Percentiles rank a stretch among this genome's conserved stretches.
phyloP scores from a whole-genome alignment of 2,797 vertebrate genomes.

The Falco cherrug region DNA sequence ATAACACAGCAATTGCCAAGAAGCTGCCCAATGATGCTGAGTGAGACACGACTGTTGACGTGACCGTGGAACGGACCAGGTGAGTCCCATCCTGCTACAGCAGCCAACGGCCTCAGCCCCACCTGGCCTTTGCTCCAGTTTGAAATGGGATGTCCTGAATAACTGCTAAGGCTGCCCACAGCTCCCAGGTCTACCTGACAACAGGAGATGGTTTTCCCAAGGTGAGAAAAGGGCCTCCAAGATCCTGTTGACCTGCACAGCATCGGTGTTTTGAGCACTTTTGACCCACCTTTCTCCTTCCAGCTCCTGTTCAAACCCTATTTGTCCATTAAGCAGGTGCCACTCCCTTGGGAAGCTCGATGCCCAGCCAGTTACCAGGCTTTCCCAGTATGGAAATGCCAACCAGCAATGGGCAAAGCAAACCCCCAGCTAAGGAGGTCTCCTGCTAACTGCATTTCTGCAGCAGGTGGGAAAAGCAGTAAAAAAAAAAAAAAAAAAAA shows the following conservation, averaged over 20 bases:
- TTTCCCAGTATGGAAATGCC: background rate
- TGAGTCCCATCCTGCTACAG: background rate
- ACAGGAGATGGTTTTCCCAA: background rate
- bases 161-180: background rate
- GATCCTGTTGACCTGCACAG: background rate
- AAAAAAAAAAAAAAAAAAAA: background rate
- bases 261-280: background rate
- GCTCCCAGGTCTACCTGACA: background rate
- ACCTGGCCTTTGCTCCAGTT: background rate
- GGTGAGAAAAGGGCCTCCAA: background rate
- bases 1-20: background rate
- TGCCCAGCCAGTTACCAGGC: background rate
- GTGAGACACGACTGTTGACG: rapidly evolving
- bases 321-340: background rate
- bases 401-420: background rate
- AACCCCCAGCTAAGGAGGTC: background rate
- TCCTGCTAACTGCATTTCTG: background rate
- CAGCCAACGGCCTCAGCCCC: background rate
- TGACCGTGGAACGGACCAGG: background rate
- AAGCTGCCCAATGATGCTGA: background rate
- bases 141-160: background rate
- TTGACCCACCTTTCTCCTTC: background rate
- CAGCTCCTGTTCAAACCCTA: background rate
- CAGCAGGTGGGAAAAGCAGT: background rate
- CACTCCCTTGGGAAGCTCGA: background rate